Base-by-base conservation (phyloP, 2,888 invertebrate genomes). In the Oegoconia quadripuncta region DNA sequence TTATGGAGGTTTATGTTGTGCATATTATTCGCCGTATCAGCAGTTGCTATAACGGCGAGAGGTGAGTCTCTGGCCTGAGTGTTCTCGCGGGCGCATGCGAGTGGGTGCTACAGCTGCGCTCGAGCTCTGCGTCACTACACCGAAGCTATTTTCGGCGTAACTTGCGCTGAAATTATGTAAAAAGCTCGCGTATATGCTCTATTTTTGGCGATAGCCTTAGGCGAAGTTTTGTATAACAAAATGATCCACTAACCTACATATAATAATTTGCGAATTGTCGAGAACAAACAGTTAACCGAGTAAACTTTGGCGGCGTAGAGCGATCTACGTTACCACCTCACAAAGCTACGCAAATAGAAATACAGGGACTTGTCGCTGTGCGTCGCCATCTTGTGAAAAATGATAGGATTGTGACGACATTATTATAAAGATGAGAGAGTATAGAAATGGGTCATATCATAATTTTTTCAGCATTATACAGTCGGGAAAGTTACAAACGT, bases 161-260 rank as follows among this genome's bases (percentile, higher is more conserved):
- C 86, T 82, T 84, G 86, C 82, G 86, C 81, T 84, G 83, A 88
- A 88, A 88, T 88, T 88, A 88, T 88, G 88, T 88, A 88, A 88
- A 88, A 88, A 86, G 81, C 82, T 77, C 79, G 73, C 77, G 78
- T 80, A 80, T 79, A 77, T 74, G 74, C 64, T 72, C 83, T 86
- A 86, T 87, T 87, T 86, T 77, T 71, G 79, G 82, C 74, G 56
- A 72, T 82, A 86, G 79, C 84, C 80, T 82, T 78, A 81, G 75
- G 64, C 60, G 66, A 73, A 68, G 68, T 73, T 74, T 64, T 70
- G 59, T 67, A 66, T 69, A 70, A 73, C 74, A 74, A 71, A 75
- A 68, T 68, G 74, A 69, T 72, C 74, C 55, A 71, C 60, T 76
- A 71, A 77, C 74, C 78, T 59, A 76, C 53, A 65, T 68, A 53